Conservation (phyloP, 2,113 vertebrate genomes). For the Tautogolabrus adspersus region DNA sequence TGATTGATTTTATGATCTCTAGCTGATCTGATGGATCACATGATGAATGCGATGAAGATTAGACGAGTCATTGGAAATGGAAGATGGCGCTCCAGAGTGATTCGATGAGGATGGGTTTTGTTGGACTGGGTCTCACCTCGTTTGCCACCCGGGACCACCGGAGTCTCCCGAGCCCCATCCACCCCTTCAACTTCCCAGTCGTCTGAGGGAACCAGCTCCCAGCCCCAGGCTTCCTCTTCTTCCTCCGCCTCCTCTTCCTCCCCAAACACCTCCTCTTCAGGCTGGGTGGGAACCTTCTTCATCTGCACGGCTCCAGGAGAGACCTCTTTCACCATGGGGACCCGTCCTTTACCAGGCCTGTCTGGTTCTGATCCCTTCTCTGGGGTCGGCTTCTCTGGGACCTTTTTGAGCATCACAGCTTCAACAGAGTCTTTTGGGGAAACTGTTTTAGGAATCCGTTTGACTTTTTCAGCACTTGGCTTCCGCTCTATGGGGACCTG, state of each 20-base stretch:
- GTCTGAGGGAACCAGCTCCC: slow-evolving; percentile 78
- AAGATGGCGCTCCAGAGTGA: slow-evolving; percentile 43
- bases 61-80: slow-evolving; percentile 48
- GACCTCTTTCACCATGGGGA: slow-evolving; percentile 72
- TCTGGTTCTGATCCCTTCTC: slow-evolving; percentile 23
- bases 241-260: slow-evolving; percentile 56
- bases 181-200: slow-evolving; percentile 78
- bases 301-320: slow-evolving; percentile 73
- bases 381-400: slow-evolving; percentile 63
- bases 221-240: slow-evolving; percentile 80
- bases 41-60: slow-evolving; percentile 51
- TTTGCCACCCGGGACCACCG: slow-evolving; percentile 82
- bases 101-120: slow-evolving; percentile 58
- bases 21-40: slow-evolving; percentile 11
- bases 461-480: slow-evolving; percentile 49
- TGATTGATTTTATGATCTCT: not conserved
- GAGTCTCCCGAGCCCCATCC: slow-evolving; percentile 82
- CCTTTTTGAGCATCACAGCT: slow-evolving; percentile 84
- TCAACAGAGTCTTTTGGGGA: slow-evolving; percentile 63
- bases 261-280: slow-evolving; percentile 76
- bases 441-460: slow-evolving; percentile 62
- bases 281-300: slow-evolving; percentile 77
- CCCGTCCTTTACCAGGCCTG: slow-evolving; percentile 20
- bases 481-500: slow-evolving; percentile 52
- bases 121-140: slow-evolving; percentile 85